phyloP scores from a whole-genome alignment of 2,797 vertebrate species.

The Argentina silus region DNA sequence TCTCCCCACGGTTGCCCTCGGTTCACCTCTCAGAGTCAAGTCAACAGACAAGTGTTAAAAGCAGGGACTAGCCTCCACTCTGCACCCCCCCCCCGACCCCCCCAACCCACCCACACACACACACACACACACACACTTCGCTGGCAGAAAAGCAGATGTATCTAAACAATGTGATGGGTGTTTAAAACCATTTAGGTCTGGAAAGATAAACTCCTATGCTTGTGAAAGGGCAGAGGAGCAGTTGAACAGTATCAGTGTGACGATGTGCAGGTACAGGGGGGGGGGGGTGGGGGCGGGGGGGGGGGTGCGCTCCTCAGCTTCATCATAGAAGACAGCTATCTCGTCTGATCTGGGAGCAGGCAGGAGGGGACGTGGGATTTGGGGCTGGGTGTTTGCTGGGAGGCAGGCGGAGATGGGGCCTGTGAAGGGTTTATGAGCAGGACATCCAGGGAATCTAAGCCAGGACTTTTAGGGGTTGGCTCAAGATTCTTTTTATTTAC shows the following conservation, averaged over 20 bases:
- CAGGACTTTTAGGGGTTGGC: constrained; percentile 51
- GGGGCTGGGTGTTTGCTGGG: constrained; percentile 40
- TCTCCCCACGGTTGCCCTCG: constrained; percentile 19
- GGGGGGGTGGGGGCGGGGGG: constrained; percentile 28
- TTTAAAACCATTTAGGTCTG: constrained; percentile 79
- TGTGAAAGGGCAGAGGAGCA: constrained; percentile 67
- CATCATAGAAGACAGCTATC: constrained; percentile 52
- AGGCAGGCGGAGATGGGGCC: constrained; percentile 65
- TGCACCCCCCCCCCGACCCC: constrained; percentile 19
- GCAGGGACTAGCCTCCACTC: constrained; percentile 46
- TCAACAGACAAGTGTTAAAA: constrained; percentile 59
- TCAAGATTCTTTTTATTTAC: constrained; percentile 49
- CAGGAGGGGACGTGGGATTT: background rate
- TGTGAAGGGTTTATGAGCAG: constrained; percentile 65
- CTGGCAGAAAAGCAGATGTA: constrained; percentile 48
- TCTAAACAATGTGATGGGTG: constrained; percentile 75
- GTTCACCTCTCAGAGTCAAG: constrained; percentile 51
- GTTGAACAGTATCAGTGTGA: constrained; percentile 65
- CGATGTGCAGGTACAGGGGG: constrained; percentile 77
- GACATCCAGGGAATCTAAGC: constrained; percentile 55
- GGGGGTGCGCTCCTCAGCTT: constrained; percentile 54
- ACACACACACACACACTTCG: constrained; percentile 48
- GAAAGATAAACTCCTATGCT: constrained; percentile 72
- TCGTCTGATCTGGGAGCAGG: constrained; percentile 55
- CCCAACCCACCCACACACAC: background rate